phyloP scores from a whole-genome alignment of 1,140 invertebrate species.

The Reticulitermes speratus region DNA sequence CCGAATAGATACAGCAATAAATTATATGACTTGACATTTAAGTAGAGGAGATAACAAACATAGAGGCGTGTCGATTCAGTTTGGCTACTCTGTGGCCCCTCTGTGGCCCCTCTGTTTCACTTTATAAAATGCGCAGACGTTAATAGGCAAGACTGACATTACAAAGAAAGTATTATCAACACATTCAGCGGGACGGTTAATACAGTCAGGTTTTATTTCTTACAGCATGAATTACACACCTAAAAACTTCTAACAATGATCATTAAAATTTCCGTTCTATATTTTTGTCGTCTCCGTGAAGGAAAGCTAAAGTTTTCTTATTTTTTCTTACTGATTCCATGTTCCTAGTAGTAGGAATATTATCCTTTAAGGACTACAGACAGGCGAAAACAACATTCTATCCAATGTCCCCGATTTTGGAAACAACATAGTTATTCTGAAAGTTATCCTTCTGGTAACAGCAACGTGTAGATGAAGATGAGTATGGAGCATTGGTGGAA shows the following conservation, averaged over 20 bases:
- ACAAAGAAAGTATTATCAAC: not conserved
- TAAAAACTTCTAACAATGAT: not conserved
- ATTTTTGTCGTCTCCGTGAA: no score
- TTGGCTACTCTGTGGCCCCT: no score
- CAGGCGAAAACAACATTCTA: no score
- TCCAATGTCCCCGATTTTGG: no score
- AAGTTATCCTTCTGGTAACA: no score
- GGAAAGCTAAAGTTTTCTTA: not conserved
- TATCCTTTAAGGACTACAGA: no score
- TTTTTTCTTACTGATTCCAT: not conserved
- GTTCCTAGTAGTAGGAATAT: not conserved
- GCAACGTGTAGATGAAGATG: no score
- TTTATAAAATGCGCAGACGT: not conserved
- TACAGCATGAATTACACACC: not conserved
- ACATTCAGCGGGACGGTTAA: not conserved
- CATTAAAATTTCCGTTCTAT: no score
- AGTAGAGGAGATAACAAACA: not conserved
- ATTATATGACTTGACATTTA: not conserved
- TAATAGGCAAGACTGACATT: not conserved
- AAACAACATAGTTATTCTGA: no score
- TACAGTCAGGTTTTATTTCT: not conserved
- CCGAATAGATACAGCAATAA: not conserved
- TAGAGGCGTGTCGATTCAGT: not conserved
- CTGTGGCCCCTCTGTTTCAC: not conserved
- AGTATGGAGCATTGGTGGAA: no score